phyloP scores from a whole-genome alignment of 2,797 vertebrate genomes.

The Chelonia mydas region DNA sequence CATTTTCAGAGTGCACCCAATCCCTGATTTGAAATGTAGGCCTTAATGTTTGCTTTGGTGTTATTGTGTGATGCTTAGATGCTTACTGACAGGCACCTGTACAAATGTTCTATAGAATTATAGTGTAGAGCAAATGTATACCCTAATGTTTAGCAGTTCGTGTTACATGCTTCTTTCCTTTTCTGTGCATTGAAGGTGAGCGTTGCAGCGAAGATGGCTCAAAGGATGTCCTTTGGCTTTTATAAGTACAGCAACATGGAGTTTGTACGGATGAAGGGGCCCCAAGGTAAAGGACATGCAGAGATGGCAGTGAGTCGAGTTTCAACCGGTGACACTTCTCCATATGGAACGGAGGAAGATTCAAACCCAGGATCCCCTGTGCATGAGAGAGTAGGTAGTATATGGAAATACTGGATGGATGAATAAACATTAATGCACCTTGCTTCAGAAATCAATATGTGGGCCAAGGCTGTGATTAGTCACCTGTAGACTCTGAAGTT shows the following conservation, averaged over 20 bases:
- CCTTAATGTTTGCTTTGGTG: neutral
- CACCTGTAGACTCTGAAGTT: neutral
- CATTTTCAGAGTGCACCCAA: neutral
- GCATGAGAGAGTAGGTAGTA: conserved; percentile 89
- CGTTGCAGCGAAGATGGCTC: conserved; percentile 97
- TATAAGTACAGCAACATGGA: conserved; percentile 99
- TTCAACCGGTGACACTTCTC: conserved; percentile 95
- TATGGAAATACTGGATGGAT: neutral
- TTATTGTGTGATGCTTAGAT: neutral
- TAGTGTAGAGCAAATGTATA: neutral
- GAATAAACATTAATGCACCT: neutral
- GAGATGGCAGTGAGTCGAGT: conserved; percentile 98
- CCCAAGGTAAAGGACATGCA: conserved; percentile 96
- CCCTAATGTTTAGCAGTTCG: neutral
- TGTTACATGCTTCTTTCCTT: neutral
- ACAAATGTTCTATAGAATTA: neutral
- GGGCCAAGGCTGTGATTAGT: neutral
- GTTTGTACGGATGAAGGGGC: conserved; percentile 98
- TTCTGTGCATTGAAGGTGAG: conserved; percentile 85
- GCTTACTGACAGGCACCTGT: neutral
- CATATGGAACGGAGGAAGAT: conserved; percentile 93
- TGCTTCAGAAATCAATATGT: neutral
- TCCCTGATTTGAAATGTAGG: neutral
- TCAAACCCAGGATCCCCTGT: conserved; percentile 89
- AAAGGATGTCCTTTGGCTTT: conserved; percentile 97